Base-by-base conservation (phyloP, 2,888 invertebrate genomes). In the Brachylomia viminalis region DNA sequence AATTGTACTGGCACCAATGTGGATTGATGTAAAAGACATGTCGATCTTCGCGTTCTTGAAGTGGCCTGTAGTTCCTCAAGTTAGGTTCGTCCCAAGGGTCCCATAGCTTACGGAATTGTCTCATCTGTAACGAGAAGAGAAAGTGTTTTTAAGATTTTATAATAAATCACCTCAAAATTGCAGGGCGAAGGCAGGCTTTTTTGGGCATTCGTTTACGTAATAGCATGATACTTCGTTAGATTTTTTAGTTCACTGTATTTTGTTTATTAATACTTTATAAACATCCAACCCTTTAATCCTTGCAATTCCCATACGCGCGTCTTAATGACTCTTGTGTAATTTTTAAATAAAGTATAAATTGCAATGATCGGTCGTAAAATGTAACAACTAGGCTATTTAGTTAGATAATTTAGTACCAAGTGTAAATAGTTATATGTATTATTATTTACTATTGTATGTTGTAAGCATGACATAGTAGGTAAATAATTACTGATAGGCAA, bases 11-110 rank as follows among this genome's bases (percentile, higher is more conserved):
- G 71, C 89, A 92, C 92, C 95, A 95, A 73, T 97, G 97, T 2
- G 97, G 97, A 75, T 93, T 96, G 54, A 97, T 96, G 75, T 97
- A 97, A 83, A 97, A 97, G 0, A 97, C 83, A 30, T 93, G 93
- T 56, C 97, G 92, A 13, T 93, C 91, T 38, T 90, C 86, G 7
- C 92, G 87, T 3, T 95, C 94, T 89, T 97, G 97, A 4, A 97
- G 90, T 0, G 95, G 92, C 77, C 97, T 95, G 83, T 91, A 97
- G 90, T 97, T 97, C n/a, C 95, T 88, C 15, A 94, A 82, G 54
- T 97, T 95, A 0, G 95, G 96, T 70, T 96, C 95, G 73, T 96
- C 96, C 95, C 95, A 96, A 1, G 95, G 94, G 70, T 97, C 94
- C 89, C 96, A 93, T 13, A 98, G 86, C 65, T 93, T 95, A 23